Evolutionary conservation across 2,797 vertebrate genomes (phyloP), one percentile per base, ranked within the genome.

Genomic region (Aselliscus stoliczkanus): DNA sequence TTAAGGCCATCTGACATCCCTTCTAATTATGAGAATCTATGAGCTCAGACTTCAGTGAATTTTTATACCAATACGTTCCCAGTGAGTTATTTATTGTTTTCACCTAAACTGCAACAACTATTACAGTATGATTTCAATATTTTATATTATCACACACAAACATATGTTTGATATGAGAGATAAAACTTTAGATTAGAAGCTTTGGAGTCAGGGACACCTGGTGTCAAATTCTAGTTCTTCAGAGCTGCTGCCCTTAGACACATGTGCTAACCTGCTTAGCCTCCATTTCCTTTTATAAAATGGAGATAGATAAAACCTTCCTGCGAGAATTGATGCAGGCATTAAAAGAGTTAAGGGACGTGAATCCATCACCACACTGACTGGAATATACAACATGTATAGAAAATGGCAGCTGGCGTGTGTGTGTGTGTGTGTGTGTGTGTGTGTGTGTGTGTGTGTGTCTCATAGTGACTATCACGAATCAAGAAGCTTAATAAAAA

Each of bases 11-110:
- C 4, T 77, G n/a, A 92, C 52, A 20, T 79, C 13, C 67, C 37
- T 96, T 90, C 31, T 91, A 81, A 94, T 87, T 91, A 29, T 84
- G 47, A 93, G 27, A 65, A 13, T 77, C 34, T 88, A 4, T 83
- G 25, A 17, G 52, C 15, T 88, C 64, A 92, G 62, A 76, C 34
- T 70, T 89, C 25, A 58, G 29, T 56, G 54, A 92, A 42, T 76
- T 20, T 54, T 86, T 86, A 47, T 1, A 91, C 3, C 13, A 56
- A 4, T 13, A 44, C 2, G 12, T 96, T 91, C 25, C 4, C n/a
- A 72, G 14, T 25, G n/a, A 20, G 7, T 15, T 79, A 0, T 12
- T 94, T 50, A 6, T 12, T 79, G 12, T 70, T 42, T 89, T 80
- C 10, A 93, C 31, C 15, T 50, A 10, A 44, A 29, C 52, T 75